Evolutionary conservation across 2,797 vertebrate species (phyloP).

Genomic region (Hippopotamyrus pictus): DNA sequence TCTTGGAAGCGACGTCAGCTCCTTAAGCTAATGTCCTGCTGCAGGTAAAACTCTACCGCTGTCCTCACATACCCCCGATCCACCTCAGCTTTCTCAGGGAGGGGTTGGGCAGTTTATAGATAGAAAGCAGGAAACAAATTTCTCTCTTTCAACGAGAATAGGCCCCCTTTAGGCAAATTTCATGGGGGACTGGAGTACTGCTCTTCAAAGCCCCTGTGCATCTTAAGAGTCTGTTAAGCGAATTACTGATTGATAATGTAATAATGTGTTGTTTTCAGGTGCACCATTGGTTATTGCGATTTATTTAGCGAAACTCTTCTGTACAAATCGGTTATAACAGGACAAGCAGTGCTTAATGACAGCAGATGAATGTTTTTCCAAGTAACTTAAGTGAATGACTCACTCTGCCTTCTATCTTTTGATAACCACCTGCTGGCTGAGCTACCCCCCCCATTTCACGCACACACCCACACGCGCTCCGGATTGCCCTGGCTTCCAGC

Average conservation of each 20-base stretch:
- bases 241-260: neutral
- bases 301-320: neutral
- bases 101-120: neutral
- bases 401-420: constrained; percentile 6
- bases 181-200: neutral
- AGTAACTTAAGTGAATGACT: constrained; percentile 15
- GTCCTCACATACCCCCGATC: constrained; percentile 20
- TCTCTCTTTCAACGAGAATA: neutral
- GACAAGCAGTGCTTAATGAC: neutral
- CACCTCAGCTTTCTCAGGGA: neutral
- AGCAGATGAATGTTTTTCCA: constrained; percentile 8
- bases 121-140: neutral
- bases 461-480: neutral
- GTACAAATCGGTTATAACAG: neutral
- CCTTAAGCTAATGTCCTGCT: constrained; percentile 36
- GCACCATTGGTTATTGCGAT: neutral
- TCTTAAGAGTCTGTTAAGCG: neutral
- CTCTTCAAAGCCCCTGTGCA: neutral
- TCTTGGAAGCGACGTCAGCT: constrained; percentile 18
- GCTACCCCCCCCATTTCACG: neutral
- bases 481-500: neutral
- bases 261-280: neutral
- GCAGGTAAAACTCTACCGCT: constrained; percentile 46
- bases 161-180: neutral
- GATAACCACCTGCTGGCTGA: neutral